These are phyloP conservation scores for Cyprinella venusta DNA, from an alignment of 2,797 vertebrate genomes.

Conservation along the genomic window DNA sequence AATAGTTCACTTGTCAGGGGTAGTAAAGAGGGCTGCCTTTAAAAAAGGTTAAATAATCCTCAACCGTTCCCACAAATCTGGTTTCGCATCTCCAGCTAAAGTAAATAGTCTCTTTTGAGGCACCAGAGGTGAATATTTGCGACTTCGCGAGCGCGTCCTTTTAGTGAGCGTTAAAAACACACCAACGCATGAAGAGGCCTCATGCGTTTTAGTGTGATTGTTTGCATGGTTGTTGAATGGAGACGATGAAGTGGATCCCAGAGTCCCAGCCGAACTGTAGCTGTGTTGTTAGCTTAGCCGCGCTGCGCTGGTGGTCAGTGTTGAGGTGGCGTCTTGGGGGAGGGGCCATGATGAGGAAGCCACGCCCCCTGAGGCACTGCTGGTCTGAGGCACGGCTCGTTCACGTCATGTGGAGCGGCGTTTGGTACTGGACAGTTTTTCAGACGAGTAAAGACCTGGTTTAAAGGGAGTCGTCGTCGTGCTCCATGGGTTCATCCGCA, in stretches of 20 bases:
- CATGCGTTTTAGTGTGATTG: slow-evolving; percentile 17
- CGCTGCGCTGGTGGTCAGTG: slow-evolving; percentile 32
- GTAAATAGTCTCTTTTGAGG: slow-evolving; percentile 30
- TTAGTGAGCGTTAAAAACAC: slow-evolving; percentile 32
- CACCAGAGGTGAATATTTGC: slow-evolving; percentile 26
- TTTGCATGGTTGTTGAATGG: slow-evolving; percentile 6
- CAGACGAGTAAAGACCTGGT: slow-evolving; percentile 14
- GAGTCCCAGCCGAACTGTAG: slow-evolving; percentile 3
- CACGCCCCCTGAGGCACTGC: slow-evolving; percentile 53
- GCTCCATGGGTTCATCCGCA: slow-evolving; percentile 64
- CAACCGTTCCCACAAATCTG: slow-evolving; percentile 2
- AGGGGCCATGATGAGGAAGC: slow-evolving; percentile 31
- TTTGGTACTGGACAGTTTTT: slow-evolving; percentile 25
- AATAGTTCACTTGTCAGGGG: slow-evolving; percentile 15
- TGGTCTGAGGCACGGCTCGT: slow-evolving; percentile 52
- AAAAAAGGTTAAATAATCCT: slow-evolving; percentile 15
- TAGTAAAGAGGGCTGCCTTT: slow-evolving; percentile 25
- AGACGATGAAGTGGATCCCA: slow-evolving; percentile 33
- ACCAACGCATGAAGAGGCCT: background rate
- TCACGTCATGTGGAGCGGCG: slow-evolving; percentile 38
- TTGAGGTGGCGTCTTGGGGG: slow-evolving; percentile 24
- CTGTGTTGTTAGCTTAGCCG: slow-evolving; percentile 37
- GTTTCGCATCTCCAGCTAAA: slow-evolving; percentile 5
- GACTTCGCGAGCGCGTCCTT: background rate
- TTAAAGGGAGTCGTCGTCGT: slow-evolving; percentile 61